phyloP scores from a whole-genome alignment of 2,797 vertebrate species.

The Glyptemys insculpta region DNA sequence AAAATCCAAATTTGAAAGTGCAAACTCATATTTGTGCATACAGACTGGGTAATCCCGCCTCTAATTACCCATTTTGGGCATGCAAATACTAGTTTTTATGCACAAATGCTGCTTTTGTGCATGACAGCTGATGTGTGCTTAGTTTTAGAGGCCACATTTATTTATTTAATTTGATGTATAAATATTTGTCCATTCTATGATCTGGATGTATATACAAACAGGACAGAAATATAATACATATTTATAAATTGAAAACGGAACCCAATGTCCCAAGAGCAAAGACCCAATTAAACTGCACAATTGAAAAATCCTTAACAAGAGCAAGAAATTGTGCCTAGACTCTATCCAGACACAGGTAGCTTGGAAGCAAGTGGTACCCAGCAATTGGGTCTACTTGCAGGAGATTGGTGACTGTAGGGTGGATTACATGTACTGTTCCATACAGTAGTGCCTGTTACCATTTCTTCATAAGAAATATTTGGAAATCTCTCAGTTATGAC shows the following conservation, averaged over 20 bases:
- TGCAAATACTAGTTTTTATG: not conserved
- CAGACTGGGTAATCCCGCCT: not conserved
- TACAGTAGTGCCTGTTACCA: not conserved
- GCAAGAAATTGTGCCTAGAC: not conserved
- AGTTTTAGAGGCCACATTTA: not conserved
- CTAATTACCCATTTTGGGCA: not conserved
- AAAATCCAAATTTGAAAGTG: not conserved
- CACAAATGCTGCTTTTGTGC: not conserved
- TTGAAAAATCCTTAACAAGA: not conserved
- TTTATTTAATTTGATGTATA: not conserved
- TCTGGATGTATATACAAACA: not conserved
- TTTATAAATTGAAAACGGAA: not conserved
- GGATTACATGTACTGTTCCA: not conserved
- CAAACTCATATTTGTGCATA: not conserved
- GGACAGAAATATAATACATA: not conserved
- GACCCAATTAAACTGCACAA: not conserved
- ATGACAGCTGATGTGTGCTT: not conserved
- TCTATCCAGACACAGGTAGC: not conserved
- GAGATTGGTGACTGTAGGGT: not conserved
- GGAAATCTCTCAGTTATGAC: fast-evolving
- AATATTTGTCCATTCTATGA: not conserved
- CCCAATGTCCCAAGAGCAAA: not conserved
- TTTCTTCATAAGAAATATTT: not conserved
- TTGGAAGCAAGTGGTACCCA: not conserved
- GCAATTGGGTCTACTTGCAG: not conserved